Evolutionary conservation across 2,113 vertebrate genomes (phyloP).

Genomic region (Halcyon malimbica): DNA sequence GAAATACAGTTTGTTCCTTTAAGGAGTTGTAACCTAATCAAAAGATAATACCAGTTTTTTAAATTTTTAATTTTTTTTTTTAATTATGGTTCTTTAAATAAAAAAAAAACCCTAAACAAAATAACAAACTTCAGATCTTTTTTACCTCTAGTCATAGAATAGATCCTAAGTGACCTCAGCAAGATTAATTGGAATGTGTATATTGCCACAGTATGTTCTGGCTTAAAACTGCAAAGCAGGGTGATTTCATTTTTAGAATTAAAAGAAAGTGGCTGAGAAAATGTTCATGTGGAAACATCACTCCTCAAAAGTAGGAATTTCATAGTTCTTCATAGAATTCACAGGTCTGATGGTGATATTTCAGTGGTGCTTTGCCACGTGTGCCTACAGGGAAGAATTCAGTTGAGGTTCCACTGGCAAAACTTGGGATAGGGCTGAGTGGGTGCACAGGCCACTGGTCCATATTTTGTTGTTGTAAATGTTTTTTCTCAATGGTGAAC

Average conservation of each 20-base stretch:
- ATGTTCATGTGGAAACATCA: neutral
- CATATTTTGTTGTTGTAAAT: accelerated
- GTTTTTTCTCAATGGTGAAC: neutral
- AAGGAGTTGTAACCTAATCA: neutral
- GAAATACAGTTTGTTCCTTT: neutral
- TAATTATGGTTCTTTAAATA: neutral
- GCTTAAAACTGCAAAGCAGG: neutral
- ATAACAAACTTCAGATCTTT: neutral
- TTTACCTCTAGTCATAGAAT: neutral
- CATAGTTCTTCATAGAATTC: neutral
- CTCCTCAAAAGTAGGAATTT: neutral
- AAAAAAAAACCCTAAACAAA: neutral
- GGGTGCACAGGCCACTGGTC: neutral
- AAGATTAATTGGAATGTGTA: neutral
- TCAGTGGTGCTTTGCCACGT: accelerated
- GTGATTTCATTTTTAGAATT: neutral
- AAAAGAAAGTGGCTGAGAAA: neutral
- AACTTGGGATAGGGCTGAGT: neutral
- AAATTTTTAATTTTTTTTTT: neutral
- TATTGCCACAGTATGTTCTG: neutral
- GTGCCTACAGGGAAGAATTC: neutral
- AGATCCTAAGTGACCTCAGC: neutral
- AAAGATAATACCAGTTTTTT: neutral
- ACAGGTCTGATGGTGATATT: neutral
- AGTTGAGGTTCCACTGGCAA: neutral